Evolutionary conservation across 2,797 vertebrate species (phyloP).

Genomic region (Sebastes oblongus): DNA sequence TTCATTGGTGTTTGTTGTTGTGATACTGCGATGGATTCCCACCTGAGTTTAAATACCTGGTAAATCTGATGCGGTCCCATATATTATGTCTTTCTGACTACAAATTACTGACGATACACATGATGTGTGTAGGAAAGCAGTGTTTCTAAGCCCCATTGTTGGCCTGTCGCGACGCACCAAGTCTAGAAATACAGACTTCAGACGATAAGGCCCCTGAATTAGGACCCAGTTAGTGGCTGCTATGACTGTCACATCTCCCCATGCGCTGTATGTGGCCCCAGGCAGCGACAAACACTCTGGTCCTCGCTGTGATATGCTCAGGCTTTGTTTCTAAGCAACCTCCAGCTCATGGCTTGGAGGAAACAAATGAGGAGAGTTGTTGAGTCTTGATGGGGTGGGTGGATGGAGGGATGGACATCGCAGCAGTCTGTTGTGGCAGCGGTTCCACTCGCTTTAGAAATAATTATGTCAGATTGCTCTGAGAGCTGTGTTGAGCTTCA

Average conservation of each 20-base stretch:
- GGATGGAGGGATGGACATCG: conserved; percentile 4
- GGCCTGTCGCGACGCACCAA: not conserved
- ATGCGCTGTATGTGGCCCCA: conserved; percentile 4
- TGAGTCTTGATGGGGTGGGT: conserved; percentile 14
- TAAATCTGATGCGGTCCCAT: not conserved
- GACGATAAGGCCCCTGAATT: not conserved
- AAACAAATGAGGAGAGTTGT: conserved; percentile 10
- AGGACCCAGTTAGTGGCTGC: conserved; percentile 9
- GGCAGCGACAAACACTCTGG: conserved; percentile 30
- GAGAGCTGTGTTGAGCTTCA: not conserved
- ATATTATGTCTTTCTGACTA: not conserved
- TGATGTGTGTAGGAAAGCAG: not conserved
- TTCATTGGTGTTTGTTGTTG: not conserved
- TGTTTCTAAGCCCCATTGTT: not conserved
- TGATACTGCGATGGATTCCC: not conserved
- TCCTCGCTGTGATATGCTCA: conserved; percentile 30
- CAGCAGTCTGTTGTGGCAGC: not conserved
- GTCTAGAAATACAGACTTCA: not conserved
- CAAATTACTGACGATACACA: not conserved
- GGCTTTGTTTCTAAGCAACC: conserved; percentile 69
- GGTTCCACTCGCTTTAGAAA: conserved; percentile 25
- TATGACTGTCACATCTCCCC: conserved; percentile 23
- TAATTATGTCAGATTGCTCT: conserved; percentile 3
- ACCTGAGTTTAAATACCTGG: not conserved
- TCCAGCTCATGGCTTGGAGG: conserved; percentile 36